phyloP scores from a whole-genome alignment of 1,140 invertebrate species.

The Ectropis grisescens region DNA sequence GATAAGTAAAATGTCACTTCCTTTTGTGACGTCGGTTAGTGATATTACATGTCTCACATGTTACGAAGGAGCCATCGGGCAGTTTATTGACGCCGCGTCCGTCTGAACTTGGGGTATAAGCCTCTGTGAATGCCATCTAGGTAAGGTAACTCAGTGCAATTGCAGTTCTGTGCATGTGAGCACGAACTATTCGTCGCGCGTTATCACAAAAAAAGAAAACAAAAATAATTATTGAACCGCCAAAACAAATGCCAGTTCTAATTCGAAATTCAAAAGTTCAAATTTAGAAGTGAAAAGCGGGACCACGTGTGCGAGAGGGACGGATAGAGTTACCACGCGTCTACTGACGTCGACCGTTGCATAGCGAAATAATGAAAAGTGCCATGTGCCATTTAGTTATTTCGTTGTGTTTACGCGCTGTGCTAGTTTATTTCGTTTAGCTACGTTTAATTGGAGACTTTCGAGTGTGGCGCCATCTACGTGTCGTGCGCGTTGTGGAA shows the following conservation, averaged over 20 bases:
- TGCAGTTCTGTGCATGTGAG: conserved; percentile 41
- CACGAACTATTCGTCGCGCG: conserved; percentile 35
- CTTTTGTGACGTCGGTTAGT: too few relatives aligned
- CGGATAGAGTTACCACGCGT: conserved; percentile 27
- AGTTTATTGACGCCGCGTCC: conserved; percentile 51
- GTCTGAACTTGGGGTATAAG: conserved; percentile 55
- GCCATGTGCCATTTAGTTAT: conserved; percentile 65
- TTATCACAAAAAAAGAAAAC: conserved; percentile 16
- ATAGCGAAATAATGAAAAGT: conserved; percentile 65
- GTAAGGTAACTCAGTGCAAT: conserved; percentile 51
- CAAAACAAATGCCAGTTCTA: conserved; percentile 25
- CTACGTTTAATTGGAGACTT: conserved; percentile 14
- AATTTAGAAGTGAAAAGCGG: conserved; percentile 44
- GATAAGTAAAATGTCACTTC: too few relatives aligned
- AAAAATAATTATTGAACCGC: conserved; percentile 22
- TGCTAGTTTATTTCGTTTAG: conserved; percentile 55
- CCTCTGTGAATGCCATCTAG: conserved; percentile 61
- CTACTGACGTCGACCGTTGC: conserved; percentile 56
- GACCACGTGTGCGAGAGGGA: conserved; percentile 41
- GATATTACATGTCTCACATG: conserved; percentile 30
- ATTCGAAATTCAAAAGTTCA: conserved; percentile 26
- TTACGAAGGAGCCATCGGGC: conserved; percentile 27
- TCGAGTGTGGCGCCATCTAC: conserved; percentile 37
- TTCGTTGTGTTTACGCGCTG: conserved; percentile 65
- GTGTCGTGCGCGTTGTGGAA: conserved; percentile 14